Conservation (phyloP, 2,888 invertebrate species). For the Diadegma fenestrale region DNA sequence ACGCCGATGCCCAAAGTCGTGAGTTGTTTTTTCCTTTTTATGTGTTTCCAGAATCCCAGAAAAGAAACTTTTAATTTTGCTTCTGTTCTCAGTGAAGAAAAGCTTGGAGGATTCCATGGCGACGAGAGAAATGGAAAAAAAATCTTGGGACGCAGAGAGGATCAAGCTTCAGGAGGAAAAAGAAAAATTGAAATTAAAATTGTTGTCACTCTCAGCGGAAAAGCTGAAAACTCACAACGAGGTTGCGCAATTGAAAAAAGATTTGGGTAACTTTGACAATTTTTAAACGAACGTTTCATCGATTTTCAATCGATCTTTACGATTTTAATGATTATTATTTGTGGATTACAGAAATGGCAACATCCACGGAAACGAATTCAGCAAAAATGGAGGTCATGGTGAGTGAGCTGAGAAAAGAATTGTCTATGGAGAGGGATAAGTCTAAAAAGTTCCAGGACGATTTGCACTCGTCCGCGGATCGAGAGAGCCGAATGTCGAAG, state of each 20-base stretch:
- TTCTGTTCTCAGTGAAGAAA: constrained; percentile 83
- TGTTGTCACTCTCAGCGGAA: constrained; percentile 85
- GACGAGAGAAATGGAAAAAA: constrained; percentile 78
- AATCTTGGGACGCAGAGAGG: constrained; percentile 86
- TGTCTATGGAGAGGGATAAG: constrained; percentile 87
- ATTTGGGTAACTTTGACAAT: constrained; percentile 86
- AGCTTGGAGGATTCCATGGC: constrained; percentile 86
- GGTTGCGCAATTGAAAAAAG: constrained; percentile 87
- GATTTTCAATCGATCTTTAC: constrained; percentile 31
- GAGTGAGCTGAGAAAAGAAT: constrained; percentile 87
- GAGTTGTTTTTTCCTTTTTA: constrained; percentile 48
- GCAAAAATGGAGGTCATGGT: constrained; percentile 88
- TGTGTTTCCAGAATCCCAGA: background rate
- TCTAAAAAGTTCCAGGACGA: constrained; percentile 88
- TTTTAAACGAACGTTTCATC: constrained; percentile 26
- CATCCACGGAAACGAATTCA: constrained; percentile 84
- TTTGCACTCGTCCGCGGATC: constrained; percentile 77
- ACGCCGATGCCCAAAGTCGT: constrained; percentile 73
- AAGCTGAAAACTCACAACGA: constrained; percentile 87
- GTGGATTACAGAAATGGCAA: constrained; percentile 84
- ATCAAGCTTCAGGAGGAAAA: constrained; percentile 85
- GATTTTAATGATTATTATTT: constrained; percentile 13
- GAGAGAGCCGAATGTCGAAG: constrained; percentile 80
- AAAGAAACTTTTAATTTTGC: background rate
- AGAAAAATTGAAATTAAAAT: constrained; percentile 85